Base-by-base conservation (phyloP, 2,797 vertebrate species). In the Eulemur coronatus region DNA sequence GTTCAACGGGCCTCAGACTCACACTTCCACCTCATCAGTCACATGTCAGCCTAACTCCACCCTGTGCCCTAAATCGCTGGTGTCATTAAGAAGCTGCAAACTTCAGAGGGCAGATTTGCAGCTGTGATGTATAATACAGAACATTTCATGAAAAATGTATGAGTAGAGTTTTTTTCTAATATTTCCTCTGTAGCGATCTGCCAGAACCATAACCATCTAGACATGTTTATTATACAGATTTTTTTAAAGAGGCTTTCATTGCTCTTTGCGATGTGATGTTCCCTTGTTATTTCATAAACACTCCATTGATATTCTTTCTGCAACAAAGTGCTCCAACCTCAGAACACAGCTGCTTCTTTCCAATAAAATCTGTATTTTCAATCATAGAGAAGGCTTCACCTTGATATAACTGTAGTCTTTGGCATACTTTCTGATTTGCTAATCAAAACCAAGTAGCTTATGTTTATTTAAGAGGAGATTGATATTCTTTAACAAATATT, bases 1-100 rank as follows among this genome's bases (percentile, higher is more conserved):
- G 97, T 97, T 98, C 98, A 98, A 76, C 97, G 97, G 97, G 97
- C 98, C 97, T 98, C 98, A 98, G 70, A 96, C 67, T 97, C 69
- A 4, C 80, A 91, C 97, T 98, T 98, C 98, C 96, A 98, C 97
- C 98, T 98, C 98, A 98, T 98, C 98, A 98, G 98, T 99, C 98
- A 98, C 97, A 98, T 97, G 98, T 96, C 98, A 98, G 26, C 69
- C 65, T 95, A 93, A 98, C 97, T 98, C 97, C 98, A 96, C 97
- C 96, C 94, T 43, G 2, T 92, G 96, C 89, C 97, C 96, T 94
- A 96, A 90, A 97, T 98, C 95, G 97, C 95, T 70, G 79, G 67
- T 98, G 97, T 96, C 97, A 94, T 97, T 97, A 97, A 97, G 94
- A 94, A 95, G 95, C 95, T 89, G 82, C 92, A 96, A 92, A 96